Conservation (phyloP, 1,140 invertebrate genomes). For the Thaumatotibia leucotreta region DNA sequence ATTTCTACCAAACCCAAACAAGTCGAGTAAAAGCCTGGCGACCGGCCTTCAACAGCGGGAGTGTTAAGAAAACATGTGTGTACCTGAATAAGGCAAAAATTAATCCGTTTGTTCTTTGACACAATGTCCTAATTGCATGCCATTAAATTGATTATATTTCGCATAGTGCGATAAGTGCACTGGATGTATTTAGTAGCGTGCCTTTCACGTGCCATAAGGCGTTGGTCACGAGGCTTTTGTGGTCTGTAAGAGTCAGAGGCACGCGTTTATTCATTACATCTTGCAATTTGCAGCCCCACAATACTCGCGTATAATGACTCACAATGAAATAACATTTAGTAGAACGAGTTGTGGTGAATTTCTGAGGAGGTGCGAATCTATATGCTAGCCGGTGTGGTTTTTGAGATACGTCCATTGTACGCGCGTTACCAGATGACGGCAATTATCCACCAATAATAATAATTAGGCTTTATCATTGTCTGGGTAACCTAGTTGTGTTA, state of each 20-base stretch:
- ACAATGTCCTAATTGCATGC: neutral
- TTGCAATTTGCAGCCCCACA: neutral
- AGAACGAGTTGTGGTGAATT: neutral
- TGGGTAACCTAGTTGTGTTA: neutral
- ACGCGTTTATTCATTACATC: neutral
- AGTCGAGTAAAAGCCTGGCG: too few relatives aligned
- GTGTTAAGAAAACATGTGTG: neutral
- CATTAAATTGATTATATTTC: constrained; percentile 24
- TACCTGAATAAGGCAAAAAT: neutral
- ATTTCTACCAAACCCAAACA: too few relatives aligned
- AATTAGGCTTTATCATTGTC: neutral
- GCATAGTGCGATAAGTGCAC: constrained; percentile 1
- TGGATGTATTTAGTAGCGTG: neutral
- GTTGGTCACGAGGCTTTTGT: constrained; percentile 37
- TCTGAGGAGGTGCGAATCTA: neutral
- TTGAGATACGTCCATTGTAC: neutral
- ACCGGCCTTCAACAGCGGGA: neutral
- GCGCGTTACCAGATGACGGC: neutral
- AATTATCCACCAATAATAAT: neutral
- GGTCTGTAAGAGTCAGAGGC: neutral
- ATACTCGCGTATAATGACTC: neutral
- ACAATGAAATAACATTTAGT: constrained; percentile 23
- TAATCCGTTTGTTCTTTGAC: neutral
- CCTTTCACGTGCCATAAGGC: constrained; percentile 30
- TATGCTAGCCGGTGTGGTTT: neutral